Evolutionary conservation across 2,113 vertebrate genomes (phyloP).

Genomic region (Eidolon helvum): DNA sequence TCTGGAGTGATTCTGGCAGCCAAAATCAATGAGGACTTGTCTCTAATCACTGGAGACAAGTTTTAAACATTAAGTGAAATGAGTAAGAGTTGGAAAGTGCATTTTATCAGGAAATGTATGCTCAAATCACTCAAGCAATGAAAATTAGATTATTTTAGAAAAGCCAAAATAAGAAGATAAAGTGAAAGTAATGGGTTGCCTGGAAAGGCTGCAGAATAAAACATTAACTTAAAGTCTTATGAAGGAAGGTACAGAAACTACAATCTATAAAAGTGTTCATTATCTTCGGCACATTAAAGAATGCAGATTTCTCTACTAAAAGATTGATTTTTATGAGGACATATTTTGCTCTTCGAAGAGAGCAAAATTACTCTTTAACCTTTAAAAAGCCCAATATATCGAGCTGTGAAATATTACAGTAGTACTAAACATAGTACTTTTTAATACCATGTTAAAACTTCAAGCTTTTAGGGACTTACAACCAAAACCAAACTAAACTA

Average conservation of each 20-base stretch:
- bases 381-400: not conserved
- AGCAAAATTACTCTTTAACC: not conserved
- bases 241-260: slow-evolving; percentile 17
- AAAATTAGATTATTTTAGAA: slow-evolving; percentile 70
- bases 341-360: not conserved
- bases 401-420: not conserved
- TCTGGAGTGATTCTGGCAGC: not conserved
- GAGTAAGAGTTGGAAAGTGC: slow-evolving; percentile 44
- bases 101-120: slow-evolving; percentile 53
- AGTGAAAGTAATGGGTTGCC: slow-evolving; percentile 50
- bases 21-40: slow-evolving; percentile 2
- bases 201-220: slow-evolving; percentile 44
- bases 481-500: not conserved
- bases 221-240: slow-evolving; percentile 43
- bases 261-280: not conserved
- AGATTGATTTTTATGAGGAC: not conserved
- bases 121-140: slow-evolving; percentile 57
- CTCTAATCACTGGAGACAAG: slow-evolving; percentile 55
- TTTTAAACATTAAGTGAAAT: not conserved
- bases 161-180: slow-evolving; percentile 66
- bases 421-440: not conserved
- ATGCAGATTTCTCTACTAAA: not conserved
- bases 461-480: not conserved
- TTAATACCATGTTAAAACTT: not conserved
- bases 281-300: not conserved